phyloP scores from a whole-genome alignment of 2,797 vertebrate species.

The Chrysocyon brachyurus region DNA sequence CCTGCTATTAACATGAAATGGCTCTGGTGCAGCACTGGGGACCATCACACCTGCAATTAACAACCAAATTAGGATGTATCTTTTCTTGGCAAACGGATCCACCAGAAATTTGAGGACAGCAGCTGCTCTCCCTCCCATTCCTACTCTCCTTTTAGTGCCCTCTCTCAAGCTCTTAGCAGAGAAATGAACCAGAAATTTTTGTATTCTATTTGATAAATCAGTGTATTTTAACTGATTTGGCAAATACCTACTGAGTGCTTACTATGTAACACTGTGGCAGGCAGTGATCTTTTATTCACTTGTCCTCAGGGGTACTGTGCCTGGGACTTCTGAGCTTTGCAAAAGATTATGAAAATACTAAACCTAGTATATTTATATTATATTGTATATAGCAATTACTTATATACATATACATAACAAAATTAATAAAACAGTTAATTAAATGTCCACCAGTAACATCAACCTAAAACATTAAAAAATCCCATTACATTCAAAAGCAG shows the following conservation, averaged over 20 bases:
- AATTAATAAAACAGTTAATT: neutral
- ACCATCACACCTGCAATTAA: constrained; percentile 77
- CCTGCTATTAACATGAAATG: constrained; percentile 78
- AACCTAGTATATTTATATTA: neutral
- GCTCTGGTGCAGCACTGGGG: constrained; percentile 42
- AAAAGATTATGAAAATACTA: neutral
- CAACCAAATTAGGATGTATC: constrained; percentile 64
- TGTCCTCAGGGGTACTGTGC: neutral
- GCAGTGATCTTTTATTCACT: neutral
- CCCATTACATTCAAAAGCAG: neutral
- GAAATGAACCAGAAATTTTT: neutral
- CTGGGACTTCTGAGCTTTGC: neutral
- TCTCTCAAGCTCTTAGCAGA: neutral
- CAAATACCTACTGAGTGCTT: neutral
- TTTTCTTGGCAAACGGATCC: constrained; percentile 64
- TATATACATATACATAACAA: neutral
- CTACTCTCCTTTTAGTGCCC: neutral
- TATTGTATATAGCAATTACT: neutral
- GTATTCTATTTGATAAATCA: neutral
- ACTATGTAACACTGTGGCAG: neutral
- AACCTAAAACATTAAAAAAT: neutral
- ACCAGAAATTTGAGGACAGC: constrained; percentile 58
- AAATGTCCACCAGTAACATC: neutral
- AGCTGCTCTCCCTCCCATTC: neutral
- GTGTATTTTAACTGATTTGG: neutral